Percentiles rank a stretch among this genome's conserved stretches.
phyloP scores from a whole-genome alignment of 2,888 invertebrate species.

The Keiferia lycopersicella region DNA sequence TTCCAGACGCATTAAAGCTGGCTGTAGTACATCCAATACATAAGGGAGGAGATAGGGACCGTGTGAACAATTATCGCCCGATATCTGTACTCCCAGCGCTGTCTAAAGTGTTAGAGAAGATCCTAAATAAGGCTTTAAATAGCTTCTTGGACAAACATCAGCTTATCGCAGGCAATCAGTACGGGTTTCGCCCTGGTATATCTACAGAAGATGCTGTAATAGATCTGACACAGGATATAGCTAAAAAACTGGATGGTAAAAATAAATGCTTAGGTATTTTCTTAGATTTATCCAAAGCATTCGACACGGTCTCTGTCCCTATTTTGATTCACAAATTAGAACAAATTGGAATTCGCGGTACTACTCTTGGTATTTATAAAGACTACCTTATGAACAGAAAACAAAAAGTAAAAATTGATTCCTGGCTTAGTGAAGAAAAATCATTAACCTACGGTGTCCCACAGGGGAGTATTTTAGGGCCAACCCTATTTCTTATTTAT shows the following conservation, averaged over 20 bases:
- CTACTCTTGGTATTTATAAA: neutral
- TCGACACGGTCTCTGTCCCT: neutral
- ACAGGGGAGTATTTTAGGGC: slow-evolving; percentile 26
- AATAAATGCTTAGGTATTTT: slow-evolving; percentile 16
- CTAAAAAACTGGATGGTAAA: slow-evolving; percentile 13
- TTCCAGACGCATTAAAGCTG: slow-evolving; percentile 28
- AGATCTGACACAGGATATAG: slow-evolving; percentile 2
- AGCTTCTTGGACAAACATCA: slow-evolving; percentile 7
- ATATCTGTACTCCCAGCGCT: slow-evolving; percentile 4
- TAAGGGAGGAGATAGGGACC: too few relatives aligned
- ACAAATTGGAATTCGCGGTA: slow-evolving; percentile 10
- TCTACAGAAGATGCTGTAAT: slow-evolving; percentile 22
- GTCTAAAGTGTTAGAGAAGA: slow-evolving; percentile 5
- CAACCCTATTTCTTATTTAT: slow-evolving; percentile 17
- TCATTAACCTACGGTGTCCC: slow-evolving; percentile 10
- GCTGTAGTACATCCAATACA: slow-evolving; percentile 16
- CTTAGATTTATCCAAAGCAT: slow-evolving; percentile 20
- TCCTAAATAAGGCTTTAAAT: neutral
- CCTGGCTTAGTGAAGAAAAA: neutral
- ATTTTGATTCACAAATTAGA: slow-evolving; percentile 7
- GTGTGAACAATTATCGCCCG: slow-evolving; percentile 2
- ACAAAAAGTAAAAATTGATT: slow-evolving; percentile 15
- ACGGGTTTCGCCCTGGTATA: slow-evolving; percentile 6
- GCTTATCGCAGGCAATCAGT: neutral
- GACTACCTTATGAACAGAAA: slow-evolving; percentile 17